These are phyloP conservation scores for Exephanes ischioxanthus DNA, from an alignment of 2,888 invertebrate genomes.

Conservation along the genomic window DNA sequence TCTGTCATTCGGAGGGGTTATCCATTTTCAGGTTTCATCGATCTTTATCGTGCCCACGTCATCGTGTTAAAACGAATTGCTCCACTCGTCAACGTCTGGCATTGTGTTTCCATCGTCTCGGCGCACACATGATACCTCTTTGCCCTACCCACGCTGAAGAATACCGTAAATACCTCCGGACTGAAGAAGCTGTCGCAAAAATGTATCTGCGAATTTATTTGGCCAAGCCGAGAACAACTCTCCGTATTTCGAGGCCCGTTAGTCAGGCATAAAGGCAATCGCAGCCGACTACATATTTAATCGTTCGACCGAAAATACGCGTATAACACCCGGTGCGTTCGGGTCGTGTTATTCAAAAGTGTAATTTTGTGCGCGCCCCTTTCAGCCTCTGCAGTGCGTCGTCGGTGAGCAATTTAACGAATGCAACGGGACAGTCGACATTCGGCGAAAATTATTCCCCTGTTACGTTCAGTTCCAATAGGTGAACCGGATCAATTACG, in stretches of 20 bases:
- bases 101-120: neutral
- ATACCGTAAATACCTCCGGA: neutral
- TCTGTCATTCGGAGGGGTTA: constrained; percentile 40
- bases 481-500: constrained; percentile 13
- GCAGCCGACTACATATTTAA: neutral
- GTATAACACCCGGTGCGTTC: neutral
- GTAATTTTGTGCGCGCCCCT: neutral
- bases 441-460: constrained; percentile 4
- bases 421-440: neutral
- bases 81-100: neutral
- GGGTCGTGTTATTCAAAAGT: constrained; percentile 2
- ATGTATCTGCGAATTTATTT: neutral
- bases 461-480: neutral
- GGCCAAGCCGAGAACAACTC: neutral
- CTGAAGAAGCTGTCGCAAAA: neutral
- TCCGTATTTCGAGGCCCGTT: neutral
- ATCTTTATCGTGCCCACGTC: constrained; percentile 6
- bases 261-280: neutral
- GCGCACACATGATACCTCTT: neutral
- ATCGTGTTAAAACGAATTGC: neutral
- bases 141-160: neutral
- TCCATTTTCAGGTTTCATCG: constrained; percentile 45
- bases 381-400: neutral
- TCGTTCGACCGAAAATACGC: neutral
- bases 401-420: constrained; percentile 4